A percentile compares a stretch with the other conserved stretches of the same genome.
These are phyloP conservation scores for Hypomesus transpacificus DNA, from an alignment of 2,113 vertebrate genomes.

Conservation along the genomic window DNA sequence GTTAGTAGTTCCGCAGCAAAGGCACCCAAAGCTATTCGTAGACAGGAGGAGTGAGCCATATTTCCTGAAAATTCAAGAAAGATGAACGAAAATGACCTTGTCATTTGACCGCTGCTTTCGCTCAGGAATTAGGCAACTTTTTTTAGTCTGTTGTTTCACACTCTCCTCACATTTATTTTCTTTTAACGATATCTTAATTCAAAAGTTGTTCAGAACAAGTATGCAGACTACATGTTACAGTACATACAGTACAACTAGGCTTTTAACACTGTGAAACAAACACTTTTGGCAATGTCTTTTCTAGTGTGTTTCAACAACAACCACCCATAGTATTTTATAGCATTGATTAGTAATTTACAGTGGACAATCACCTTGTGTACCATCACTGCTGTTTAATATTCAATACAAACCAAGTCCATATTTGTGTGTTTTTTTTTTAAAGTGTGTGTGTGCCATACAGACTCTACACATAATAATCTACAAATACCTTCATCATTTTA, in stretches of 20 bases:
- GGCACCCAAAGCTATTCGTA: constrained; percentile 4
- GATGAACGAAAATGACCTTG: neutral
- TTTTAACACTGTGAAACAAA: constrained; percentile 29
- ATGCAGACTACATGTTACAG: neutral
- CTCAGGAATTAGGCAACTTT: too few species aligned
- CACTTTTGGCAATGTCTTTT: constrained; percentile 15
- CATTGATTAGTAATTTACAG: constrained; percentile 5
- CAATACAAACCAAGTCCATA: too few species aligned
- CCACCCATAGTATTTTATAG: constrained; percentile 13
- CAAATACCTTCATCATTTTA: too few species aligned
- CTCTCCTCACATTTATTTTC: too few species aligned
- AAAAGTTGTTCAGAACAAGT: neutral
- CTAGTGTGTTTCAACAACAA: neutral
- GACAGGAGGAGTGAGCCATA: neutral
- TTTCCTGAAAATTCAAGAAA: neutral
- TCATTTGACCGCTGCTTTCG: too few species aligned
- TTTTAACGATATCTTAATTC: neutral
- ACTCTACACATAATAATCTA: too few species aligned
- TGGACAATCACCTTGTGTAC: neutral
- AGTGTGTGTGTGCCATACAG: too few species aligned
- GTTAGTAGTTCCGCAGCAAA: constrained; percentile 57
- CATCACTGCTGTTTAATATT: too few species aligned
- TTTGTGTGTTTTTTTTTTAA: too few species aligned
- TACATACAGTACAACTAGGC: neutral
- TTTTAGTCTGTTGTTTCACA: too few species aligned